A percentile compares a stretch with the other conserved stretches of the same genome.
These are phyloP conservation scores for Meganola albula DNA, from an alignment of 2,888 invertebrate species.

Conservation along the genomic window DNA sequence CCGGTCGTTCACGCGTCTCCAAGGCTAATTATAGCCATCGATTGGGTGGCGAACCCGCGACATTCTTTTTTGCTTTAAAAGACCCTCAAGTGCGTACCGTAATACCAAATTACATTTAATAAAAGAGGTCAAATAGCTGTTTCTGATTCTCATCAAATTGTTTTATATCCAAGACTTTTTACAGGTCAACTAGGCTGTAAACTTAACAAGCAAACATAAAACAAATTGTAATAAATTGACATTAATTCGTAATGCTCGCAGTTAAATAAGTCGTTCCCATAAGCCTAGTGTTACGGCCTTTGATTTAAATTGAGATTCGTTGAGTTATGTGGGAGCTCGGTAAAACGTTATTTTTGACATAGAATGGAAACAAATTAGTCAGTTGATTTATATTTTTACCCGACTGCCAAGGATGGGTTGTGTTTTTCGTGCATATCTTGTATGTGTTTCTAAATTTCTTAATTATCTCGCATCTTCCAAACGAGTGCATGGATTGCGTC, in stretches of 20 bases:
- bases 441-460: too few species aligned
- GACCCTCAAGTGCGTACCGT: too few species aligned
- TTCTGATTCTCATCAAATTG: conserved; percentile 1
- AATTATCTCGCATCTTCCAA: too few species aligned
- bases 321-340: conserved; percentile 2
- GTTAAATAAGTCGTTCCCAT: conserved; percentile 1
- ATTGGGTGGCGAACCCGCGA: conserved; percentile 23
- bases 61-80: conserved; percentile 23
- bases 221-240: neutral
- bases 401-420: too few species aligned
- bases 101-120: too few species aligned
- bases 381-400: too few species aligned
- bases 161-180: too few species aligned
- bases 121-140: conserved; percentile 1
- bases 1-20: conserved; percentile 49
- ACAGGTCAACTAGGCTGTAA: conserved; percentile 1
- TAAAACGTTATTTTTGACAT: too few species aligned
- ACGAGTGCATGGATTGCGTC: too few species aligned
- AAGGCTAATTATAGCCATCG: conserved; percentile 45
- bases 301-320: conserved; percentile 3
- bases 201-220: neutral
- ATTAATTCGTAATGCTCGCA: neutral
- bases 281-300: neutral
- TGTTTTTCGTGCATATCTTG: too few species aligned
- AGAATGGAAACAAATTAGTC: too few species aligned